These are phyloP conservation scores for Automeris io DNA, from an alignment of 2,888 invertebrate genomes.

Conservation along the genomic window DNA sequence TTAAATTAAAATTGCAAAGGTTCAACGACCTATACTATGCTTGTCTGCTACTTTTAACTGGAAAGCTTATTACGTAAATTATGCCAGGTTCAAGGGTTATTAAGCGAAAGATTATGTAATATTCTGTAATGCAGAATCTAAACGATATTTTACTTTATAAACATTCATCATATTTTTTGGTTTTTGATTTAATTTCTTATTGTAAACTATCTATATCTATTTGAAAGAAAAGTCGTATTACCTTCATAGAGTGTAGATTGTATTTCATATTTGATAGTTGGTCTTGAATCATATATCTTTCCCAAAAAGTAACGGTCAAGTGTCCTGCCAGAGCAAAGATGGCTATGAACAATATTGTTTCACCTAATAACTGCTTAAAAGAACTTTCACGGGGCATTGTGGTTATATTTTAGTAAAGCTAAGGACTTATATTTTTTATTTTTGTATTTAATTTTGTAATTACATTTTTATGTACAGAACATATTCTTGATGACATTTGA, in stretches of 20 bases:
- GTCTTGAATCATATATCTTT: conserved; percentile 39
- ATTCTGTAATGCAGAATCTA: too few species aligned
- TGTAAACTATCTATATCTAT: too few species aligned
- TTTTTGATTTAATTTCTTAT: too few species aligned
- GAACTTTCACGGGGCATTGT: conserved; percentile 36
- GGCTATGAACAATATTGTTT: conserved; percentile 38
- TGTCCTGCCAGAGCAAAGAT: conserved; percentile 43
- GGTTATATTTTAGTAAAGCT: conserved; percentile 4
- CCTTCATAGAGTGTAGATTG: conserved; percentile 44
- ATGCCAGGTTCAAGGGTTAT: too few species aligned
- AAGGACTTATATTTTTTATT: conserved; percentile 4
- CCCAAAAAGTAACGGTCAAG: conserved; percentile 47
- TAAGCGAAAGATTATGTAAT: too few species aligned
- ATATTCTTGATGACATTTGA: neutral
- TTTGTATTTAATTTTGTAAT: conserved; percentile 8
- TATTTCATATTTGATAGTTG: conserved; percentile 44
- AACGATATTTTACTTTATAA: too few species aligned
- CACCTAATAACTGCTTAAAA: conserved; percentile 29
- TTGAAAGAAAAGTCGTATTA: too few species aligned
- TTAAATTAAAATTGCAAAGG: too few species aligned
- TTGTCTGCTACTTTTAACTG: too few species aligned
- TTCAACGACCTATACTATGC: too few species aligned
- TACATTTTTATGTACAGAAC: neutral
- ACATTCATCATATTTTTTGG: too few species aligned
- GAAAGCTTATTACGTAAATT: too few species aligned